Conservation (phyloP, 2,888 invertebrate species). For the Philhelius pedissequus region DNA sequence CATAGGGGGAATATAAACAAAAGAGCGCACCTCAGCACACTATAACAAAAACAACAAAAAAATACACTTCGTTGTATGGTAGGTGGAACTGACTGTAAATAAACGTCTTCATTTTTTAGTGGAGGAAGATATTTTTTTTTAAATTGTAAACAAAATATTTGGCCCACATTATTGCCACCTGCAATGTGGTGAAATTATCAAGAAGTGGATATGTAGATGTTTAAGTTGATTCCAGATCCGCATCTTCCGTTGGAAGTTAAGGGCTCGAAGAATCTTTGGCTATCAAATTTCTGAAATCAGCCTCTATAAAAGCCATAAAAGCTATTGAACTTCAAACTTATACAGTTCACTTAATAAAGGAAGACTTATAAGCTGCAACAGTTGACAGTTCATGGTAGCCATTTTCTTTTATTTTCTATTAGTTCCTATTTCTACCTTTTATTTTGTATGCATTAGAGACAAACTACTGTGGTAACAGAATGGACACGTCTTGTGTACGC, state of each 20-base stretch:
- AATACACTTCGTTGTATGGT: not conserved
- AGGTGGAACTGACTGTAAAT: conserved; percentile 20
- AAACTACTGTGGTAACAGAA: too few relatives aligned
- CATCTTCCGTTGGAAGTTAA: not conserved
- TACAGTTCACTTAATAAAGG: too few relatives aligned
- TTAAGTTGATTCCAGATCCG: not conserved
- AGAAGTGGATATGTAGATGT: not conserved
- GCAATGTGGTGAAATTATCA: conserved; percentile 16
- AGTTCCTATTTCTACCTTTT: too few relatives aligned
- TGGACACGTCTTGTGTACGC: too few relatives aligned
- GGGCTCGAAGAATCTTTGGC: not conserved
- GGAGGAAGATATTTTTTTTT: conserved; percentile 1
- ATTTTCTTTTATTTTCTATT: too few relatives aligned
- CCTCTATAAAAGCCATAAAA: too few relatives aligned
- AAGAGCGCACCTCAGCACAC: conserved; percentile 35
- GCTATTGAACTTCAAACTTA: too few relatives aligned
- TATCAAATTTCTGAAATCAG: too few relatives aligned
- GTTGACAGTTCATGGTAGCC: too few relatives aligned
- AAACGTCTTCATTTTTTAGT: conserved; percentile 30
- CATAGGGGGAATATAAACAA: conserved; percentile 59
- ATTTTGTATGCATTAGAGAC: too few relatives aligned
- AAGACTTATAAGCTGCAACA: too few relatives aligned
- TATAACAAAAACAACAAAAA: not conserved
- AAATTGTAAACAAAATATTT: conserved; percentile 17
- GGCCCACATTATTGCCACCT: conserved; percentile 10